Percentiles rank a stretch among this genome's conserved stretches.
Evolutionary conservation across 2,113 vertebrate species (phyloP).

Genomic region (Glaucidium brasilianum): DNA sequence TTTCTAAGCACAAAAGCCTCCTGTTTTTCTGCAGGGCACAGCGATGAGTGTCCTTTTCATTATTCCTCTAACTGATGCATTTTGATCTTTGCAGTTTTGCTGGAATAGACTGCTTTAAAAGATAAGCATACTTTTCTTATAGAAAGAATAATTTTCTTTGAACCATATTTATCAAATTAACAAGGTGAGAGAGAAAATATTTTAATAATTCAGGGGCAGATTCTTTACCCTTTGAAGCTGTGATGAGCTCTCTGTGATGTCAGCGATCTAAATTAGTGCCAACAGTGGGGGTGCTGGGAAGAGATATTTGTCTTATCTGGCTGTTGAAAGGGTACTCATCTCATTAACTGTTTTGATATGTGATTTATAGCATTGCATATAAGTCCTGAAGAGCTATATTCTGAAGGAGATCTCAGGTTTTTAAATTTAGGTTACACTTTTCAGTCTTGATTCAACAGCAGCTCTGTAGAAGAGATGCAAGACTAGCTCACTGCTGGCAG

Average conservation of each 20-base stretch:
- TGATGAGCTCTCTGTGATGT: not conserved
- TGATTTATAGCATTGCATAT: not conserved
- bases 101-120: not conserved
- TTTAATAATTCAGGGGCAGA: not conserved
- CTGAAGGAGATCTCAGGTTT: not conserved
- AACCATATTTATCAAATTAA: constrained; percentile 16
- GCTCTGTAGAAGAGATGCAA: not conserved
- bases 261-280: not conserved
- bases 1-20: constrained; percentile 50
- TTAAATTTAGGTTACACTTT: not conserved
- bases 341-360: not conserved
- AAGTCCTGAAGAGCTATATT: not conserved
- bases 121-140: not conserved
- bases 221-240: constrained; percentile 1
- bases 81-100: constrained; percentile 37
- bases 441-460: not conserved
- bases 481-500: not conserved
- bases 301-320: not conserved
- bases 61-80: not conserved
- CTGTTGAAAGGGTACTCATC: not conserved
- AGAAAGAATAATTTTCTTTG: not conserved
- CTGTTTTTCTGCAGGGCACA: constrained; percentile 18
- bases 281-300: not conserved
- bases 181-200: not conserved
- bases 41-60: not conserved